Evolutionary conservation across 1,140 invertebrate species (phyloP), one percentile per base, ranked within the genome.

Genomic region (Drosophila parvula): DNA sequence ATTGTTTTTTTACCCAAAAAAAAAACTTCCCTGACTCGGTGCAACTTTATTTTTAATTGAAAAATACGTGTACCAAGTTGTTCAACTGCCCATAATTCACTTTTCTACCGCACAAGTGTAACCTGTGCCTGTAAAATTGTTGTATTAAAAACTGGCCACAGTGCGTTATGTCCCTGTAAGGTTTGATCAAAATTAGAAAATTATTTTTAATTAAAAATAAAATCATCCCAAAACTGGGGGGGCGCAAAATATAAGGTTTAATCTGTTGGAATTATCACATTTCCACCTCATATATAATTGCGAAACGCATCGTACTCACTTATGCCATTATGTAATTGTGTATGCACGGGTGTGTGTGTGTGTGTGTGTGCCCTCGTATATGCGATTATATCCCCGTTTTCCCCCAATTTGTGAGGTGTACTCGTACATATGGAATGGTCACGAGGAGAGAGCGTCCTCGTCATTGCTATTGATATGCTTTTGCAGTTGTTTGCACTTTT

Each of bases 401-500:
- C 16, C 12, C 36, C 50, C 41, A n/a, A 48, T 48, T 71, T 41
- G 41, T 48, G 47, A 11, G 18, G 7, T 1, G 5, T 18, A n/a
- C n/a, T n/a, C n/a, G n/a, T n/a, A 18, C 48, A 57, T 32, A 27
- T 40, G 41, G 28, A 69, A 47, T 70, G 67, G 61, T 59, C 73
- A 43, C 43, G 53, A 16, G 73, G 48, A 58, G 45, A 14, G 18
- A 12, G 22, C 78, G 70, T 81, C 82, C 76, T 75, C 82, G 81
- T 86, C 64, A 81, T 74, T 74, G 80, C 77, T 64, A 85, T 82
- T 85, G 81, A 85, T 85, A 85, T 85, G 82, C 64, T 79, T 84
- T 73, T 83, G 76, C 81, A 79, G 65, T 79, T 83, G 81, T 84
- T 78, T 70, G 82, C 82, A 81, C 61, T 64, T 82, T 78, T 78